Base-by-base conservation (phyloP, 2,888 invertebrate genomes). In the Cheiracanthium punctorium region DNA sequence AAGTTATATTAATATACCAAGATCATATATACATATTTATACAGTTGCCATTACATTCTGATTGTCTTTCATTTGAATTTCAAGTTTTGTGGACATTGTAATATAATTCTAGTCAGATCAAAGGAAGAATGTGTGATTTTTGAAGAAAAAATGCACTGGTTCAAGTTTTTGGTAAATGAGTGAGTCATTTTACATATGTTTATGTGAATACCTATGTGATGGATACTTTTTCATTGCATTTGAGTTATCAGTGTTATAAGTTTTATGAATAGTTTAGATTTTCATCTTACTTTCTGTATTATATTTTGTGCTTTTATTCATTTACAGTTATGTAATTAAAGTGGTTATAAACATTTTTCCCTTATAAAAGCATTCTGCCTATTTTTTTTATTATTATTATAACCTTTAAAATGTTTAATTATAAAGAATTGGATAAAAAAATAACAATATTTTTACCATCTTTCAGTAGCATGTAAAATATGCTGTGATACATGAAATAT, bases 101-200 rank as follows among this genome's bases (percentile, higher is more conserved):
- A 33, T 29, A n/a, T 33, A 75, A 30, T 30, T 82, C 82, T 82
- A 82, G 82, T 82, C 82, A 82, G 52, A 48, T 33, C 73, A 33
- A 76, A 43, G 69, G 24, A 33, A 58, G 64, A 29, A 43, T 67
- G 30, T 67, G 30, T 81, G 32, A 48, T 29, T 58, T 72, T 72
- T 64, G 64, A 70, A 24, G 29, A 29, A 67, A 69, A 74, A 24
- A 58, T 24, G 58, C 24, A 58, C 74, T 80, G 67, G 43, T 72
- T 80, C 30, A 72, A 29, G 69, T 70, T 82, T 75, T 75, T 20
- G 43, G 12, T 32, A 48, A 43, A 74, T 82, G 37, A 65, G 12
- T 74, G 32, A 82, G 75, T 82, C 75, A 82, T 75, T 81, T 81
- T 80, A 81, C 71, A 52, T 81, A 75, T 82, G 82, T 82, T 82